These are phyloP conservation scores for Liasis olivaceus DNA, from an alignment of 2,797 vertebrate species.

Conservation along the genomic window DNA sequence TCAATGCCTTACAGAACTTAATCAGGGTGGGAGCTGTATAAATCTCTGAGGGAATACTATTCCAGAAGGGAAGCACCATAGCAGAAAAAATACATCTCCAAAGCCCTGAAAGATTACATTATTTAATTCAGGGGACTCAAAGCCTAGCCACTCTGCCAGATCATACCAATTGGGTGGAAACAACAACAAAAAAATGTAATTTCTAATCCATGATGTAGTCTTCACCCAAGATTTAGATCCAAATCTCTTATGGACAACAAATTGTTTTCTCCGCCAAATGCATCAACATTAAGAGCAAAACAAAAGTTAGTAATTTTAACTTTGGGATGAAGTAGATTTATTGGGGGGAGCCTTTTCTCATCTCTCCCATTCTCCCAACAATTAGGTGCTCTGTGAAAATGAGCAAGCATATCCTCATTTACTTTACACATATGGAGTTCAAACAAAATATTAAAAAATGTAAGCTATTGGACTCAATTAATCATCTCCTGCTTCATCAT, in stretches of 20 bases:
- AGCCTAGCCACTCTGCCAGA: background rate
- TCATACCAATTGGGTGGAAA: background rate
- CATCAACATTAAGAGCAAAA: background rate
- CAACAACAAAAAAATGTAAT: background rate
- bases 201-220: background rate
- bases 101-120: background rate
- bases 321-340: background rate
- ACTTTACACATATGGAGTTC: background rate
- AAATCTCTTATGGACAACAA: background rate
- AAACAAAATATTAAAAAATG: background rate
- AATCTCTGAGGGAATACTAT: background rate
- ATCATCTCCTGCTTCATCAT: background rate
- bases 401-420: background rate
- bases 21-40: background rate
- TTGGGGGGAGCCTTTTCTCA: background rate
- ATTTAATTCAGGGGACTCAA: background rate
- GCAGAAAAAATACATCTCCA: background rate
- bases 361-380: background rate
- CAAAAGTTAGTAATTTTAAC: background rate
- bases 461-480: background rate
- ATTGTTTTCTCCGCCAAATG: background rate
- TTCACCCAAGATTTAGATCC: background rate
- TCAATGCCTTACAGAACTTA: background rate
- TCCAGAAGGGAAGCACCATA: background rate
- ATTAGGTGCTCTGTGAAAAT: background rate